Evolutionary conservation across 2,797 vertebrate species (phyloP), one percentile per base, ranked within the genome.

Genomic region (Chelon auratus): DNA sequence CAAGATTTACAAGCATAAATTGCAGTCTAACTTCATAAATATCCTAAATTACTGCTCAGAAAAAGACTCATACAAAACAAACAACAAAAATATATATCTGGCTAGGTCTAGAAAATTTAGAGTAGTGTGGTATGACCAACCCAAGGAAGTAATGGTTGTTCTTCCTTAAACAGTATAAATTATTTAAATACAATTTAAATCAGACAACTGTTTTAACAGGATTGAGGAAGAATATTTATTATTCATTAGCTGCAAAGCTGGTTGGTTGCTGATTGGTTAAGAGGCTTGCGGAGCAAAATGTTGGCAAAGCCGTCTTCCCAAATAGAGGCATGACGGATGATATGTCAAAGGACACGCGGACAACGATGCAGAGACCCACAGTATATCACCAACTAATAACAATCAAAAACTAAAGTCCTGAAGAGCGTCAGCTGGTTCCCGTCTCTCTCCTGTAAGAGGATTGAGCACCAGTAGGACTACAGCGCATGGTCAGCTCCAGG

Each of bases 391-490:
- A 66, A 55, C 48, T 39, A 13, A 53, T 55, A 20, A 58, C 39
- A 61, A 18, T 40, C 48, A 58, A 37, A 53, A 70, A 75, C 10
- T 42, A 18, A 30, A 30, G 40, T 69, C 42, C 48, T 55, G 33
- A 52, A 15, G 0, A 50, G 64, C 1, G 24, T 74, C 80, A 86
- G 68, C 70, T 76, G 76, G 69, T 71, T 63, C 52, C 43, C 56
- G 2, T 56, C 37, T 66, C 33, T 66, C 33, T 57, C 33, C 63
- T 62, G 40, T 83, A 80, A 91, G 79, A 86, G 83, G 86, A 90
- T 89, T 89, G 80, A 60, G 30, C 40, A 69, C 20, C 54, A 36
- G 39, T 48, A 57, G 50, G 53, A 80, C 57, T 30, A 55, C 13
- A 47, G 20, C 52, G 54, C 4, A 61, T 11, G 22, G 60, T 69